Evolutionary conservation across 2,797 vertebrate genomes (phyloP).

Genomic region (Todus mexicanus): DNA sequence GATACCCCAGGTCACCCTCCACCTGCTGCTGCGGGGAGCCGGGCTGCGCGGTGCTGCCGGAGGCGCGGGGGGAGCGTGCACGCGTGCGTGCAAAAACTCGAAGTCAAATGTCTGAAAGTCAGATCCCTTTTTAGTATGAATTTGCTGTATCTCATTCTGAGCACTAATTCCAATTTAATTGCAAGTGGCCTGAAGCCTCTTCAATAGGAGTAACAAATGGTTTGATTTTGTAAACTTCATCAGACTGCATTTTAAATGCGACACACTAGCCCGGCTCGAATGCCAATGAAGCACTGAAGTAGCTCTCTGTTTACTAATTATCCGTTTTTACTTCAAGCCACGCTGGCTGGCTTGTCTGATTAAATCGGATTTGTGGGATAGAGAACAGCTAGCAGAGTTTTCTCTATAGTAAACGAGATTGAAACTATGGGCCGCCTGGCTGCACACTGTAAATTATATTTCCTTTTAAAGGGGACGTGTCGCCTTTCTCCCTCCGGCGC

Average conservation of each 20-base stretch:
- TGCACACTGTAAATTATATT: slow-evolving; percentile 88
- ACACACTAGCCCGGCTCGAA: slow-evolving; percentile 99
- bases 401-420: slow-evolving; percentile 90
- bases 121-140: slow-evolving; percentile 86
- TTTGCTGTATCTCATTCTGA: slow-evolving; percentile 85
- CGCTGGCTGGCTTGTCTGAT: slow-evolving; percentile 98
- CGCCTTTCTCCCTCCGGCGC: slow-evolving; percentile 69
- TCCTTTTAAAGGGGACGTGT: slow-evolving; percentile 85
- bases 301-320: slow-evolving; percentile 99
- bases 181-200: slow-evolving; percentile 99
- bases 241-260: slow-evolving; percentile 99
- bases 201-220: slow-evolving; percentile 99
- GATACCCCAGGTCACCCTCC: rapidly evolving
- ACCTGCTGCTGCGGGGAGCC: rapidly evolving
- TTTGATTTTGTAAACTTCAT: slow-evolving; percentile 99
- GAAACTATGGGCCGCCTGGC: slow-evolving; percentile 83
- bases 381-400: slow-evolving; percentile 84
- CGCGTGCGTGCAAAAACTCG: slow-evolving; percentile 46
- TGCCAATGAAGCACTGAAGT: slow-evolving; percentile 99
- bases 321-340: slow-evolving; percentile 96
- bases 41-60: neutral
- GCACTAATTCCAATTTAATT: slow-evolving; percentile 99
- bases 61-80: rapidly evolving
- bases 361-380: slow-evolving; percentile 98
- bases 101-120: slow-evolving; percentile 87